Percentiles rank a stretch among this genome's conserved stretches.
Conservation (phyloP, 2,888 invertebrate genomes). For the Leptarthrus brevirostris region DNA sequence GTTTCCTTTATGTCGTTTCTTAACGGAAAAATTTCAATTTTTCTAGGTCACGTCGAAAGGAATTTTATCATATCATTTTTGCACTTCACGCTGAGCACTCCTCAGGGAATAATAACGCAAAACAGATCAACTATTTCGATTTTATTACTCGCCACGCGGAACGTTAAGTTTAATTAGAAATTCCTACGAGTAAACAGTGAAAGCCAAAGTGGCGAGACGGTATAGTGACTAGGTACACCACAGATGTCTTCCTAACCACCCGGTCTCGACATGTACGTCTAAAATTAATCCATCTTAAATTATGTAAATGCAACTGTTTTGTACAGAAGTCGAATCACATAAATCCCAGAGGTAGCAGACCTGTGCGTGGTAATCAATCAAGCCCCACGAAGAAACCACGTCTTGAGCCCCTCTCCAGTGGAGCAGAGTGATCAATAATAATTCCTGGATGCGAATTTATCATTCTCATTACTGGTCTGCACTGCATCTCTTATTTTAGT, state of each 20-base stretch:
- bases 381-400: background rate
- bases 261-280: background rate
- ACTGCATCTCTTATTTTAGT: background rate
- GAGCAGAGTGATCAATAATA: background rate
- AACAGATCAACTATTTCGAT: background rate
- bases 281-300: background rate
- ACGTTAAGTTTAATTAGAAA: no score
- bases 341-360: background rate
- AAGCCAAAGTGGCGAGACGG: no score
- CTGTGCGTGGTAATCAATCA: background rate
- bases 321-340: background rate
- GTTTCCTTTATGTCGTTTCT: no score
- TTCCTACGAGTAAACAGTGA: no score
- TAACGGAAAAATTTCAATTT: background rate
- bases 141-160: background rate
- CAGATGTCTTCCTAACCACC: background rate
- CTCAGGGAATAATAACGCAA: background rate
- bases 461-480: background rate
- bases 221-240: background rate
- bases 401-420: background rate
- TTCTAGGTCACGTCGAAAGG: background rate
- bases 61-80: no score
- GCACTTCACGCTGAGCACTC: background rate
- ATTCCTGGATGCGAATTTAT: background rate
- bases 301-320: constrained; percentile 1